Evolutionary conservation across 1,140 invertebrate species (phyloP), one percentile per base, ranked within the genome.

Genomic region (Dendrolimus punctatus): DNA sequence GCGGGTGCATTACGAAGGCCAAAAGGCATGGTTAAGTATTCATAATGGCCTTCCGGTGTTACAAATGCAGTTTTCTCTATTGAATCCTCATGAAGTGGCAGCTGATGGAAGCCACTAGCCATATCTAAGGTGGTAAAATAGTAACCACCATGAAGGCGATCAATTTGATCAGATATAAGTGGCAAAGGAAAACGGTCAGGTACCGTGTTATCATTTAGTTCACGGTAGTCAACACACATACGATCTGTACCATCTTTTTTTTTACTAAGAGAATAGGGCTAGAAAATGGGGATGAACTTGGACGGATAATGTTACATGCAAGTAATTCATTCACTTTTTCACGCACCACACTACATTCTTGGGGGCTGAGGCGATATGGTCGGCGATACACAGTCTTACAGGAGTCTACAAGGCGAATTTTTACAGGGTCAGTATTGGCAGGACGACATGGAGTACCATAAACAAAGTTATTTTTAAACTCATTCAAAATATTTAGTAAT

Each of bases 171-270:
- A 5, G 46, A 39, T 9, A 61, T 54, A 5, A 61, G 5, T 4
- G 59, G 59, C 4, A 61, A 41, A 4, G 60, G 56, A 49, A 38
- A 63, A 4, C 49, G 5, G 40, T 56, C 39, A 8, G 39, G 23
- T 47, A 56, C n/a, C 4, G 54, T 56, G 38, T 56, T 56, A 8
- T 9, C 10, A 40, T 56, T 56, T 6, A 51, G 9, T 23, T 56
- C 54, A 4, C 54, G 41, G 9, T 51, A 56, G 9, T 51, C 54
- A 4, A 51, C 43, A 37, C 54, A 56, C 38, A 56, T 40, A 7
- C 54, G 6, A 38, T 56, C 54, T 4, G 9, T 3, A 4, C 48
- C 48, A n/a, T 56, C 44, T 39, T 51, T 46, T 41, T 53, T 39
- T 53, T 53, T 7, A 53, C 51, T 0, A 53, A 9, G 4, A 53